These are phyloP conservation scores for Conopomorpha cramerella DNA, from an alignment of 1,140 invertebrate genomes.

Conservation along the genomic window DNA sequence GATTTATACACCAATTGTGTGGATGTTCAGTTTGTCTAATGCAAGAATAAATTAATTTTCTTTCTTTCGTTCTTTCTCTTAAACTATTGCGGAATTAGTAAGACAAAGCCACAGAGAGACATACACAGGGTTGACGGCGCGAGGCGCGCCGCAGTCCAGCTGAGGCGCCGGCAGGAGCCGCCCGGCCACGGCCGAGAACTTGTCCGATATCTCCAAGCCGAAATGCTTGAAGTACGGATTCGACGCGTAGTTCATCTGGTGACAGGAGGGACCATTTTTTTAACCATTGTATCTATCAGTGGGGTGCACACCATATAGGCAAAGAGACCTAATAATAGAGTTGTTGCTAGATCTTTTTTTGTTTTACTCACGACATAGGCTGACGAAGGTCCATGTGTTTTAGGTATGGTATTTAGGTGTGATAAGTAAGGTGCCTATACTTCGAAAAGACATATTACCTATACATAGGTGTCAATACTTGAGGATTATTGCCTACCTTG, in stretches of 20 bases:
- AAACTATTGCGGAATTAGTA: too few species aligned
- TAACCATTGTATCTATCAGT: too few species aligned
- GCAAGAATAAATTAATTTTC: too few species aligned
- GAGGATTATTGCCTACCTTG: too few species aligned
- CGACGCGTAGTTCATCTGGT: slow-evolving; percentile 41
- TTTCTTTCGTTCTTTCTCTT: too few species aligned
- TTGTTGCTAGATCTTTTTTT: background rate
- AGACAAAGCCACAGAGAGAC: too few species aligned
- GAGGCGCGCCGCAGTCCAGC: slow-evolving; percentile 19
- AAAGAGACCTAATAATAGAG: background rate
- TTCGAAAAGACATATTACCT: too few species aligned
- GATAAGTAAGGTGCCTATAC: background rate
- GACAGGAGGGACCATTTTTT: background rate
- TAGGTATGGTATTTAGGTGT: too few species aligned
- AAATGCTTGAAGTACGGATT: slow-evolving; percentile 32
- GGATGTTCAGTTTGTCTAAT: background rate
- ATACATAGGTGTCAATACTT: too few species aligned
- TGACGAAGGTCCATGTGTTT: background rate
- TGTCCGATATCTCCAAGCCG: slow-evolving; percentile 26
- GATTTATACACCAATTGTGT: background rate
- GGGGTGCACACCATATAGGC: too few species aligned
- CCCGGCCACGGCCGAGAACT: slow-evolving; percentile 30
- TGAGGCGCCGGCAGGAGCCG: slow-evolving; percentile 26
- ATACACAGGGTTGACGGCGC: slow-evolving; percentile 21
- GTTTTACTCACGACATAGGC: background rate